These are phyloP conservation scores for Puntigrus tetrazona DNA, from an alignment of 2,113 vertebrate species.

Conservation along the genomic window DNA sequence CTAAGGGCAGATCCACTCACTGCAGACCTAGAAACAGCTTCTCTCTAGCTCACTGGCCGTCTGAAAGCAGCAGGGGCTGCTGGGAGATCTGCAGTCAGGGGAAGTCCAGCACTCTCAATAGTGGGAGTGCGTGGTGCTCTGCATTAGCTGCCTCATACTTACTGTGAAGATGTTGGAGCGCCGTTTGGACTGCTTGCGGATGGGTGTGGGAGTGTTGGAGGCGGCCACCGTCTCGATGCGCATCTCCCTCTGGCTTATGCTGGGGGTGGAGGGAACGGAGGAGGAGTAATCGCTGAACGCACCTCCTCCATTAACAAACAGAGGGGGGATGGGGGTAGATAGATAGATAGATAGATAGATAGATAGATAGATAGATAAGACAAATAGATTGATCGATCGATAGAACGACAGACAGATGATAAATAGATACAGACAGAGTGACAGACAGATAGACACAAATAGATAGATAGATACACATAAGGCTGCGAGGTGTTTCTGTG, in stretches of 20 bases:
- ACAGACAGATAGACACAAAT: neutral
- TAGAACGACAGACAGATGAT: neutral
- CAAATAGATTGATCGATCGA: neutral
- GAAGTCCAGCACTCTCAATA: constrained; percentile 70
- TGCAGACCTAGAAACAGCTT: constrained; percentile 49
- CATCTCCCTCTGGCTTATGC: constrained; percentile 98
- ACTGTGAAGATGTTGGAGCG: constrained; percentile 99
- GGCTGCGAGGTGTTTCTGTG: neutral
- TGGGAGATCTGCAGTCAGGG: constrained; percentile 47
- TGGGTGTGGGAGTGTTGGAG: constrained; percentile 97
- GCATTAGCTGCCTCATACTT: constrained; percentile 86
- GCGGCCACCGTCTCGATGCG: constrained; percentile 97
- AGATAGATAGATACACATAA: neutral
- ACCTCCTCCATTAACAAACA: constrained; percentile 82
- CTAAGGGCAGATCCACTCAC: constrained; percentile 32
- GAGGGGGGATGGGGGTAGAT: constrained; percentile 54
- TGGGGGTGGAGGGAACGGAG: constrained; percentile 97
- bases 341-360: constrained; percentile 19
- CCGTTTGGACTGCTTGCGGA: constrained; percentile 99
- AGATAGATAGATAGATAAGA: neutral
- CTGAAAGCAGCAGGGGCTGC: constrained; percentile 27
- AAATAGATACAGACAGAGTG: neutral
- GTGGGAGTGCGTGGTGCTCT: constrained; percentile 82
- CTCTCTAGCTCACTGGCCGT: neutral
- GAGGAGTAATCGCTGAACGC: constrained; percentile 98